A percentile compares a stretch with the other conserved stretches of the same genome.
Evolutionary conservation across 2,113 vertebrate species (phyloP).

Genomic region (Stigmatopora argus): DNA sequence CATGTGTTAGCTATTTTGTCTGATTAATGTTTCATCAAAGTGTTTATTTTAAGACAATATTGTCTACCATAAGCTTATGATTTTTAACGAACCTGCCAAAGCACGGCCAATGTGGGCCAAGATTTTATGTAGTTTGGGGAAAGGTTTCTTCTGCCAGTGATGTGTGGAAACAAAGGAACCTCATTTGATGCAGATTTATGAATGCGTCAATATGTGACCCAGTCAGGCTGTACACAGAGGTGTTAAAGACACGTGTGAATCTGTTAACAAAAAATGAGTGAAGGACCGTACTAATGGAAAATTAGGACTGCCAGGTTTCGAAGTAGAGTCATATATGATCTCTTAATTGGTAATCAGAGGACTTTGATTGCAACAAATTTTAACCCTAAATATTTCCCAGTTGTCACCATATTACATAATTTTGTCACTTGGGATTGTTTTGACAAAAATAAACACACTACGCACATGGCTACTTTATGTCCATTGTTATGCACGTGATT

Average conservation of each 20-base stretch:
- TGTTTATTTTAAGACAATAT: slow-evolving; percentile 51
- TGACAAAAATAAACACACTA: slow-evolving; percentile 52
- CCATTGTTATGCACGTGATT: slow-evolving; percentile 55
- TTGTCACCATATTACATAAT: slow-evolving; percentile 49
- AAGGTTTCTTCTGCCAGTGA: slow-evolving; percentile 16
- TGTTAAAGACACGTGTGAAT: slow-evolving; percentile 52
- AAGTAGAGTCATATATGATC: slow-evolving; percentile 52
- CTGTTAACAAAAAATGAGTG: slow-evolving; percentile 44
- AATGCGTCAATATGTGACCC: slow-evolving; percentile 32
- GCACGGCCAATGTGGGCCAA: slow-evolving; percentile 11
- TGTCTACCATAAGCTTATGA: slow-evolving; percentile 24
- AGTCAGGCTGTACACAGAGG: slow-evolving; percentile 36
- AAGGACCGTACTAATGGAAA: slow-evolving; percentile 58
- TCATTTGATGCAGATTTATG: slow-evolving; percentile 38
- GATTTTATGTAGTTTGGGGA: slow-evolving; percentile 11
- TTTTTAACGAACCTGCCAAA: slow-evolving; percentile 26
- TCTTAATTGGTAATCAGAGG: slow-evolving; percentile 44
- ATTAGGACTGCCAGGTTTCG: slow-evolving; percentile 42
- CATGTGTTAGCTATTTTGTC: slow-evolving; percentile 61
- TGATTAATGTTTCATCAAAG: slow-evolving; percentile 66
- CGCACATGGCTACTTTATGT: slow-evolving; percentile 42
- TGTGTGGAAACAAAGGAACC: slow-evolving; percentile 27
- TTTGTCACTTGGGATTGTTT: slow-evolving; percentile 46
- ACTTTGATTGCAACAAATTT: not conserved
- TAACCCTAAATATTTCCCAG: no score